phyloP scores from a whole-genome alignment of 2,113 vertebrate species.

The Chloropsis cyanopogon region DNA sequence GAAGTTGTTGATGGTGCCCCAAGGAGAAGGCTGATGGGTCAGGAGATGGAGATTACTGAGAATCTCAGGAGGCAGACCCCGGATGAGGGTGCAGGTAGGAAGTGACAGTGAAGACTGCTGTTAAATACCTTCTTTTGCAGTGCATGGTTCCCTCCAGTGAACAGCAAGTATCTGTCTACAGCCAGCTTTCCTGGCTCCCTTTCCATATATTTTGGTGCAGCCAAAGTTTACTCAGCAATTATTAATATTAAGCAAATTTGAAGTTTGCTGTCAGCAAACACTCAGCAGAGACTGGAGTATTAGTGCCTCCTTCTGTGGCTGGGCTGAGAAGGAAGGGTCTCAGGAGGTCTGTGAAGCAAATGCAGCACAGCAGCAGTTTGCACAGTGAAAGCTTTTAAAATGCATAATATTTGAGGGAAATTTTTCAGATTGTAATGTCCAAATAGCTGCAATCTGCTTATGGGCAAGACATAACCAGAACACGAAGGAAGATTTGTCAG shows the following conservation, averaged over 20 bases:
- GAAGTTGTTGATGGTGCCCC: neutral
- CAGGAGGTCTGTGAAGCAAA: neutral
- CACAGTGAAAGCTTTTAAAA: neutral
- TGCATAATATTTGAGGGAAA: neutral
- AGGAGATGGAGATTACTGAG: neutral
- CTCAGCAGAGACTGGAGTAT: neutral
- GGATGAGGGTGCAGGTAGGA: neutral
- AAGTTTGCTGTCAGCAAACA: neutral
- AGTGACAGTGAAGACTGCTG: neutral
- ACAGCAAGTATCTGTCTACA: neutral
- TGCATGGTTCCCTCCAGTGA: neutral
- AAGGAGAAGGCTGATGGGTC: neutral
- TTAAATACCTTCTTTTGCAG: neutral
- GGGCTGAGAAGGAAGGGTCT: neutral
- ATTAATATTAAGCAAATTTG: neutral
- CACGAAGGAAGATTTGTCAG: neutral
- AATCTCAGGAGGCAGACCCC: neutral
- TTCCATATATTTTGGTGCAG: neutral
- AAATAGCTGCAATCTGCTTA: neutral
- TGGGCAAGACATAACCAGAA: neutral
- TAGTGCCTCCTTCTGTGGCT: neutral
- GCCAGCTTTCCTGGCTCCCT: neutral
- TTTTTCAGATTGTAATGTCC: neutral
- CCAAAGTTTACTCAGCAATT: neutral
- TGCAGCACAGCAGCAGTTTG: neutral